phyloP scores from a whole-genome alignment of 2,888 invertebrate genomes.

The Liodrosophila aerea region DNA sequence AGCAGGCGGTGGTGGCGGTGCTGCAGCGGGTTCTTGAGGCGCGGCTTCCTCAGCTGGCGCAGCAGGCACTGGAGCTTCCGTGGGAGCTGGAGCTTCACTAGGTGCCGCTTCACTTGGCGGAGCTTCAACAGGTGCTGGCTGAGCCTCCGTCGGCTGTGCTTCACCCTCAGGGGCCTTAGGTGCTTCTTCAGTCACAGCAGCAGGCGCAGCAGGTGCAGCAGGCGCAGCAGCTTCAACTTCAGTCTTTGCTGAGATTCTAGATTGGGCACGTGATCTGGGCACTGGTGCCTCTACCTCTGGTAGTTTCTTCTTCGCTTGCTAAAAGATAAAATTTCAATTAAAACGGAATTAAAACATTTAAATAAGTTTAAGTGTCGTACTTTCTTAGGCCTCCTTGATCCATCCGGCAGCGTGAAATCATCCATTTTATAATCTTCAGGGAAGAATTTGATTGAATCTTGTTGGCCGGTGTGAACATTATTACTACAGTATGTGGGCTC shows the following conservation, averaged over 20 bases:
- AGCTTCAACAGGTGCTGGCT: slow-evolving; percentile 3
- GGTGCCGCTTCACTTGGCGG: background rate
- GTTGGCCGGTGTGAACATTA: slow-evolving; percentile 86
- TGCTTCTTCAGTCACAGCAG: background rate
- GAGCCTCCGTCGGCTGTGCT: slow-evolving; percentile 1
- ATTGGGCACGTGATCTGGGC: background rate
- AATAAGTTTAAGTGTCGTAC: too few species aligned
- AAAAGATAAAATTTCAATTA: background rate
- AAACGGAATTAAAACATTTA: too few species aligned
- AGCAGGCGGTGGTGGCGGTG: background rate
- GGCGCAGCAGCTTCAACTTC: slow-evolving; percentile 7
- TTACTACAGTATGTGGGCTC: slow-evolving; percentile 88
- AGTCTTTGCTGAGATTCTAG: background rate
- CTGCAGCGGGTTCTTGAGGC: background rate
- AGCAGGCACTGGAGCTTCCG: background rate
- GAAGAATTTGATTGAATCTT: slow-evolving; percentile 87
- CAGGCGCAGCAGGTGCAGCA: slow-evolving; percentile 12
- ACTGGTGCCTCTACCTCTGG: background rate
- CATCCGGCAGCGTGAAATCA: slow-evolving; percentile 70
- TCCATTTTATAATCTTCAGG: slow-evolving; percentile 84
- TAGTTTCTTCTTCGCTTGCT: background rate
- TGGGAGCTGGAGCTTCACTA: background rate
- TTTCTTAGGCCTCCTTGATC: slow-evolving; percentile 80
- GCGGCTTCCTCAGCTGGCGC: background rate
- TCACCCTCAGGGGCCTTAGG: slow-evolving; percentile 2